Base-by-base conservation (phyloP, 2,113 vertebrate genomes). In the Heloderma charlesbogerti region DNA sequence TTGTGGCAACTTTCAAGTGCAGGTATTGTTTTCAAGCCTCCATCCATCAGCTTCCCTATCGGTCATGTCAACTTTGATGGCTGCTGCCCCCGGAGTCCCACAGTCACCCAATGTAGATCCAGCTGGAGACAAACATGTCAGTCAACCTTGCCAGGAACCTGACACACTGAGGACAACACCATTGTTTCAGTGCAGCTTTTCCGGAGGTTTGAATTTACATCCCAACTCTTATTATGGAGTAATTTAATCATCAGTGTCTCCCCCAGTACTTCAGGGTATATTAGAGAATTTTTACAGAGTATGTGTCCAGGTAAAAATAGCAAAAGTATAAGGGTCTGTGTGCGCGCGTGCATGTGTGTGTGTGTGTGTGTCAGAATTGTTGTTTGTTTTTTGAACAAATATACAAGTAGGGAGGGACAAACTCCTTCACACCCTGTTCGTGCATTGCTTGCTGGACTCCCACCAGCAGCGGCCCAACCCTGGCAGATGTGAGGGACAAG, bases 41-140 rank as follows among this genome's bases (percentile, higher is more conserved):
- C 87, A 60, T 27, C 87, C 51, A 54, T 54, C 51, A 54, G 51
- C 51, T 54, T 88, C 88, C 78, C 91, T 22, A 63, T 84, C 91
- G 88, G 82, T 84, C 87, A 84, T 91, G 89, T 84, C 83, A 85
- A 22, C 91, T 94, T 75, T 89, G 77, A 92, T 89, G 90, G 80
- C 13, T 1, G 78, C 71, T 83, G 22, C 12, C 12, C 45, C 86
- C 0, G 78, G 63, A 67, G 43, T 84, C 54, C 2, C 51, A 93
- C 67, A 84, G 80, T 63, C 66, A 10, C 69, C 83, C 92, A 82
- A 92, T 85, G 67, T n/a, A 45, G 31, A 48, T 89, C 6, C 63
- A 71, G 67, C 16, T 67, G 27, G 48, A 66, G n/a, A 81, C 72
- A 96, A 92, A 87, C 43, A 2, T n/a, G 45, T 69, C 83, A 83